Conservation (phyloP, 2,797 vertebrate species). For the Chelon labrosus region DNA sequence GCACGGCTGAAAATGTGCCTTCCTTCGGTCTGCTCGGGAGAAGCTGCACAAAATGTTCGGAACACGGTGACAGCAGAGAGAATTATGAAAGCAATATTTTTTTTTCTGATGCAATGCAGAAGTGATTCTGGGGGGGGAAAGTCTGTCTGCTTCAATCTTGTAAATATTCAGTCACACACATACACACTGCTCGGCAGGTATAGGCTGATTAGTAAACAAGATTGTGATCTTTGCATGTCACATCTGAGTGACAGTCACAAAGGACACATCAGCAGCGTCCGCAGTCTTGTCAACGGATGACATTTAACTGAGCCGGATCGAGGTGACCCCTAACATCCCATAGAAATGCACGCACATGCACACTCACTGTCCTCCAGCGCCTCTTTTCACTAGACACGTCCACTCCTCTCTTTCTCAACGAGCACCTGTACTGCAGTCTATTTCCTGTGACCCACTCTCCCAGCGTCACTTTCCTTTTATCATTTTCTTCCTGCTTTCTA, state of each 20-base stretch:
- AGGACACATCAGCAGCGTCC: constrained; percentile 61
- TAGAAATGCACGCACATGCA: not conserved
- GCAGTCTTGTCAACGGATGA: constrained; percentile 65
- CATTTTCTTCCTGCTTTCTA: not conserved
- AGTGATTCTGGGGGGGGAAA: constrained; percentile 8
- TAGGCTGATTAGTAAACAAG: constrained; percentile 67
- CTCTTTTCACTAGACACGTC: not conserved
- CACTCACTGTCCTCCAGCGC: not conserved
- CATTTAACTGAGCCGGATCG: constrained; percentile 70
- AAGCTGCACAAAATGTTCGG: constrained; percentile 32
- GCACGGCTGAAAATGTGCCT: constrained; percentile 29
- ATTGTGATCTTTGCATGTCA: constrained; percentile 63
- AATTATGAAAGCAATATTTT: constrained; percentile 4
- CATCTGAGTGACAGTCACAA: constrained; percentile 76
- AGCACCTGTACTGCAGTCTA: not conserved
- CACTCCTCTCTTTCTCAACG: not conserved
- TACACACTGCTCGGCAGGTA: constrained; percentile 35
- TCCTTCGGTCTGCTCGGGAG: constrained; percentile 32
- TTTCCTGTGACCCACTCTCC: not conserved
- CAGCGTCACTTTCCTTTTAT: not conserved
- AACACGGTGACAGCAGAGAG: constrained; percentile 30
- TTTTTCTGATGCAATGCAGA: not conserved
- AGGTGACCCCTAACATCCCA: constrained; percentile 45
- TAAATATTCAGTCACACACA: constrained; percentile 10
- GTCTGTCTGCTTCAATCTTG: constrained; percentile 15